These are phyloP conservation scores for Dugesia japonica DNA, from an alignment of 2,888 invertebrate species.

Conservation along the genomic window DNA sequence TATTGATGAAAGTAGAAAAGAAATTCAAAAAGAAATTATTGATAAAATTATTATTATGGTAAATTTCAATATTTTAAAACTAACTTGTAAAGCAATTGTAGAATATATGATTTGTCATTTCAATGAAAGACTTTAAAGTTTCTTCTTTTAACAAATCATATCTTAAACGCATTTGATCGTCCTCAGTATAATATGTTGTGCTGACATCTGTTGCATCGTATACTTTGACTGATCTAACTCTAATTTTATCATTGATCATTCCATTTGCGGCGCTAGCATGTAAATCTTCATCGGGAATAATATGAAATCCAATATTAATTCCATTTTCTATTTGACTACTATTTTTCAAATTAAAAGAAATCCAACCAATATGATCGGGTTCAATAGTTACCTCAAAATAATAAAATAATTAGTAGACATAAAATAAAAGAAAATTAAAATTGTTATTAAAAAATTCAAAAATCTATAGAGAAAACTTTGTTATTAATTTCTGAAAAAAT, in stretches of 20 bases:
- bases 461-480: too few relatives aligned
- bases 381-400: neutral
- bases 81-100: conserved; percentile 13
- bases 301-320: neutral
- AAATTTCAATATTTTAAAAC: too few relatives aligned
- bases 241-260: neutral
- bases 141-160: conserved; percentile 14
- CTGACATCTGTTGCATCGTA: neutral
- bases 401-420: too few relatives aligned
- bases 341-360: neutral
- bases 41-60: too few relatives aligned
- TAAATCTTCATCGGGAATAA: neutral
- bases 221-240: neutral
- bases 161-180: neutral
- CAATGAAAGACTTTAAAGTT: conserved; percentile 8
- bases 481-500: too few relatives aligned
- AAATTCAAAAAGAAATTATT: too few relatives aligned
- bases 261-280: neutral
- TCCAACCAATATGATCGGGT: neutral
- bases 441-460: too few relatives aligned
- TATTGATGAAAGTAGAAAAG: too few relatives aligned
- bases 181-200: neutral
- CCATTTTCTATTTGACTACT: neutral
- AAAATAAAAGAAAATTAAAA: too few relatives aligned
- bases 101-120: neutral